phyloP scores from a whole-genome alignment of 2,888 invertebrate genomes.

The Pterostichus madidus region DNA sequence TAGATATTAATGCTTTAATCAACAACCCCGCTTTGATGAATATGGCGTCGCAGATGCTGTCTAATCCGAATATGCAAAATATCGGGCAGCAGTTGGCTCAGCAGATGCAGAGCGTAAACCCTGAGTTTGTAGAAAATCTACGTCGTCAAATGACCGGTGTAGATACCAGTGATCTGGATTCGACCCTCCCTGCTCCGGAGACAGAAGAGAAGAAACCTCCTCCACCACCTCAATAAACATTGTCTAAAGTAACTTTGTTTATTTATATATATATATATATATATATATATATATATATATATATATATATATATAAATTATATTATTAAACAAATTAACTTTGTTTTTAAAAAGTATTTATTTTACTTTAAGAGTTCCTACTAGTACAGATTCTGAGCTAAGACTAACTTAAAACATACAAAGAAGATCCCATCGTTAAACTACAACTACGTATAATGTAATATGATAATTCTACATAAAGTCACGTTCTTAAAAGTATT shows the following conservation, averaged over 20 bases:
- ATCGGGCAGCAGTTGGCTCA: constrained; percentile 90
- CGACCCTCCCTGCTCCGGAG: constrained; percentile 18
- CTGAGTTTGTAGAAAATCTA: constrained; percentile 89
- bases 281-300: too few relatives aligned
- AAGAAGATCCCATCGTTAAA: too few relatives aligned
- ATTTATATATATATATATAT: constrained; percentile 12
- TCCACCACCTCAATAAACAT: constrained; percentile 24
- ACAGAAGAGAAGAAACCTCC: constrained; percentile 3
- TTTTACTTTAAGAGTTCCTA: too few relatives aligned
- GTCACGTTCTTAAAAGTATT: too few relatives aligned
- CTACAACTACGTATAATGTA: too few relatives aligned
- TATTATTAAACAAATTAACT: too few relatives aligned
- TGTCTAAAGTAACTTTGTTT: neutral
- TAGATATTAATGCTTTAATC: constrained; percentile 84
- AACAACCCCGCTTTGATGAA: constrained; percentile 90
- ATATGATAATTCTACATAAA: too few relatives aligned
- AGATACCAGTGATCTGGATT: constrained; percentile 14
- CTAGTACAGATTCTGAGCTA: too few relatives aligned
- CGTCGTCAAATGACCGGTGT: constrained; percentile 80
- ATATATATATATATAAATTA: too few relatives aligned
- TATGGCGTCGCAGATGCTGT: constrained; percentile 91
- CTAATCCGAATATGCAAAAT: constrained; percentile 91
- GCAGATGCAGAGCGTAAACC: constrained; percentile 90
- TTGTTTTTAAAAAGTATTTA: too few relatives aligned
- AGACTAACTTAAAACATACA: too few relatives aligned